A percentile compares a stretch with the other conserved stretches of the same genome.
phyloP scores from a whole-genome alignment of 2,113 vertebrate genomes.

The Cricetomys ansorgei region DNA sequence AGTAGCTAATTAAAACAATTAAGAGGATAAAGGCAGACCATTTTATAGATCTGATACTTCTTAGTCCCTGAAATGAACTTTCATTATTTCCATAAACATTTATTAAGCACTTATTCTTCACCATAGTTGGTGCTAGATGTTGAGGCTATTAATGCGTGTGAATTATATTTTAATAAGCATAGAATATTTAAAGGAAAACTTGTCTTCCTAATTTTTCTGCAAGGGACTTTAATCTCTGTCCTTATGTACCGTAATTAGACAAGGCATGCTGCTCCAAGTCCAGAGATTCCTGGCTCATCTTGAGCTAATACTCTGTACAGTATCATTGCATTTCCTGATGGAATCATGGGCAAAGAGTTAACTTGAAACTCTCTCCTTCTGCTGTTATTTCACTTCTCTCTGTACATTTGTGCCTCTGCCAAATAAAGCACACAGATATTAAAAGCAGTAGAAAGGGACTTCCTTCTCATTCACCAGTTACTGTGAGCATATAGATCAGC shows the following conservation, averaged over 20 bases:
- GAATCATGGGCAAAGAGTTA: background rate
- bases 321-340: background rate
- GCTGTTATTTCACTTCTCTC: background rate
- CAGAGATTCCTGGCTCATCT: background rate
- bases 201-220: conserved; percentile 16
- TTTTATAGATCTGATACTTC: background rate
- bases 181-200: conserved; percentile 32
- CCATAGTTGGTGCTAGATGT: background rate
- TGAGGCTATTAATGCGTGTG: conserved; percentile 12
- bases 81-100: conserved; percentile 15
- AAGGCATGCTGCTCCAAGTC: background rate
- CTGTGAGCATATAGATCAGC: background rate
- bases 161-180: conserved; percentile 58
- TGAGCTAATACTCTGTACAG: background rate
- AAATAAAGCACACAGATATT: background rate
- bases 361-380: background rate
- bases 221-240: conserved; percentile 3
- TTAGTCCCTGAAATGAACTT: conserved; percentile 27
- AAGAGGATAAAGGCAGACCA: background rate
- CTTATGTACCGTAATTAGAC: background rate
- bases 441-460: background rate
- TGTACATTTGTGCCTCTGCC: background rate
- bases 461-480: background rate
- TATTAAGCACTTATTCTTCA: conserved; percentile 38
- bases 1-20: conserved; percentile 41